These are phyloP conservation scores for Rhynchotus rufescens DNA, from an alignment of 2,797 vertebrate species.

Conservation along the genomic window DNA sequence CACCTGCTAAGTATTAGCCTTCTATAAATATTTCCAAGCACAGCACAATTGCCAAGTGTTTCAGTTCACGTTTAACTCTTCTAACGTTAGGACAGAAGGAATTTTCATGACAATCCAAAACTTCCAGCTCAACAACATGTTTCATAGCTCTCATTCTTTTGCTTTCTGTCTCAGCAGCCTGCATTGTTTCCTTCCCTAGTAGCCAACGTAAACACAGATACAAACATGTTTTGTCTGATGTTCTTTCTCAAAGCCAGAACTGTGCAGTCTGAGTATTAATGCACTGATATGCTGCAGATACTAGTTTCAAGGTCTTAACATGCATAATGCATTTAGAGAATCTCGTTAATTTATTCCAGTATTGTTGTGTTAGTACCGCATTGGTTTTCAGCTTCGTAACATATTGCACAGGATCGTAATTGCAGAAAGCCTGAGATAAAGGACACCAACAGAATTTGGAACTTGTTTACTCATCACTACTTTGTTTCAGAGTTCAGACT, in stretches of 20 bases:
- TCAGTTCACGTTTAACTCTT: not conserved
- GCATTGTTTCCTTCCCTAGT: not conserved
- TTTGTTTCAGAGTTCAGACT: constrained; percentile 18
- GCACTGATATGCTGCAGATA: not conserved
- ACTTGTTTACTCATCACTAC: not conserved
- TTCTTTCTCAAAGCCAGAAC: not conserved
- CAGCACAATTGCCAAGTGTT: not conserved
- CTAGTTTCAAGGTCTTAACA: not conserved
- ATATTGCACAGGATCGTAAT: not conserved
- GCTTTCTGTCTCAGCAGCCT: not conserved
- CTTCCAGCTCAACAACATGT: not conserved
- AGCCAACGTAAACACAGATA: not conserved
- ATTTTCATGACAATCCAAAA: not conserved
- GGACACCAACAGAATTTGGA: constrained; percentile 11
- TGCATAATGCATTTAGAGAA: not conserved
- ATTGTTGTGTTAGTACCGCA: not conserved
- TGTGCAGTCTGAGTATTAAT: not conserved
- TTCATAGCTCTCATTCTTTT: not conserved
- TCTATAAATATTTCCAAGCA: constrained; percentile 42
- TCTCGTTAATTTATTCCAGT: not conserved
- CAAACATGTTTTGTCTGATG: not conserved
- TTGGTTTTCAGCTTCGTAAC: not conserved
- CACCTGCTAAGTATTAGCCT: constrained; percentile 20
- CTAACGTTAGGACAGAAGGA: not conserved
- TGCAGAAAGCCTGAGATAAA: constrained; percentile 15